Evolutionary conservation across 2,113 vertebrate genomes (phyloP), one percentile per base, ranked within the genome.

Genomic region (Oncorhynchus gorbuscha): DNA sequence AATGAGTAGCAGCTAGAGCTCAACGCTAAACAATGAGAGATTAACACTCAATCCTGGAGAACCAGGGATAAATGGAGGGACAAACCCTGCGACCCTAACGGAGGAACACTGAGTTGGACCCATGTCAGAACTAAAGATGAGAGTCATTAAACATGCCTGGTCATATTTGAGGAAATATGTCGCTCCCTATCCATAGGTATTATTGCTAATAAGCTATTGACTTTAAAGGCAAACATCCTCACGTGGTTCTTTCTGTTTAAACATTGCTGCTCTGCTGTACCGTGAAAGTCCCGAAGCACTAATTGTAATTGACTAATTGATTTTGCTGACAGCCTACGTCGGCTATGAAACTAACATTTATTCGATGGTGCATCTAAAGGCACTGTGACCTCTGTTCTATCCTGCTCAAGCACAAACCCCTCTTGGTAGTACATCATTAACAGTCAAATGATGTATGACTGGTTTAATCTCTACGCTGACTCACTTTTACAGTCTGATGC

Each of bases 391-490:
- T 78, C 75, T 26, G 26, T 55, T 58, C 62, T 69, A 48, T 28
- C 26, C 75, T 65, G 18, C 73, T 80, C 13, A 72, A 32, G 12
- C 66, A 45, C 58, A 48, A 20, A 28, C 3, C 16, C 24, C 59
- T 79, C 81, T 74, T 22, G 39, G 8, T 45, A 77, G 77, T 73
- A 81, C 30, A 59, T 67, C 55, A 81, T 69, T 81, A 82, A 69
- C 66, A 83, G 83, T 83, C 71, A 76, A 69, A 84, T 74, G 80
- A 85, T 87, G 83, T 80, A 80, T 83, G 84, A 87, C 82, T 72
- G 78, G 67, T 80, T 35, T 69, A 30, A 74, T 85, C 83, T 30
- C 65, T 70, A 70, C 76, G 73, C 80, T 81, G 80, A 83, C 75
- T 87, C 73, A 76, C 77, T 76, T 81, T 74, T 80, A 78, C 58